A percentile compares a stretch with the other conserved stretches of the same genome.
These are phyloP conservation scores for Sarcophilus harrisii DNA, from an alignment of 2,797 vertebrate species.

Conservation along the genomic window DNA sequence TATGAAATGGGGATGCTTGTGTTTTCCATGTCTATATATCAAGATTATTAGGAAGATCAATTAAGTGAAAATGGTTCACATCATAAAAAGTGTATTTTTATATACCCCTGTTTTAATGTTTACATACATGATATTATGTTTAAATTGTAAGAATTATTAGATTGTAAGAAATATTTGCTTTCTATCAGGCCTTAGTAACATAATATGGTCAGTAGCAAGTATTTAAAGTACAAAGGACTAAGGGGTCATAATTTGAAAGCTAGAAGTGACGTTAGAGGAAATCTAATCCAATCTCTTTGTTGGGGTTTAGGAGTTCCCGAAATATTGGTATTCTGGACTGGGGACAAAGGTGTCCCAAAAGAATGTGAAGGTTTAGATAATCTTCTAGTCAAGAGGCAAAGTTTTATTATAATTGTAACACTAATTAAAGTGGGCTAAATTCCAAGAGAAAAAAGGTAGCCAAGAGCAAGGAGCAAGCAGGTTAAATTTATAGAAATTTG, in stretches of 20 bases:
- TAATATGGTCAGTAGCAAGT: background rate
- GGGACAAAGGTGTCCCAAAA: too few relatives aligned
- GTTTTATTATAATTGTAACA: too few relatives aligned
- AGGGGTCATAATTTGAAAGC: background rate
- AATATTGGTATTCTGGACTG: too few relatives aligned
- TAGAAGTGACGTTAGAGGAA: background rate
- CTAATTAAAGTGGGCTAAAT: too few relatives aligned
- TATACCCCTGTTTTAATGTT: background rate
- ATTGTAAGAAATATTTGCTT: background rate
- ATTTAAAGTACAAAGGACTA: background rate
- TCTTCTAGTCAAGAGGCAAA: too few relatives aligned
- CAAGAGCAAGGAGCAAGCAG: too few relatives aligned
- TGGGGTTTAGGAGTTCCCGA: too few relatives aligned
- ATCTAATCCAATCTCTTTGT: background rate
- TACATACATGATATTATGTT: background rate
- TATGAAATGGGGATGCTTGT: background rate
- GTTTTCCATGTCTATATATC: background rate
- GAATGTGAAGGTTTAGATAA: too few relatives aligned
- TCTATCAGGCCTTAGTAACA: background rate
- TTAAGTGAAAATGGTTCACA: background rate
- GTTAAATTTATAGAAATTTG: too few relatives aligned
- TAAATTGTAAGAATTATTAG: background rate
- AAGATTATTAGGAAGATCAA: background rate
- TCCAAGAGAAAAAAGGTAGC: too few relatives aligned
- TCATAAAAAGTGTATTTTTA: background rate